These are phyloP conservation scores for Strigamia maritima DNA, from an alignment of 2,888 invertebrate species.

Conservation along the genomic window DNA sequence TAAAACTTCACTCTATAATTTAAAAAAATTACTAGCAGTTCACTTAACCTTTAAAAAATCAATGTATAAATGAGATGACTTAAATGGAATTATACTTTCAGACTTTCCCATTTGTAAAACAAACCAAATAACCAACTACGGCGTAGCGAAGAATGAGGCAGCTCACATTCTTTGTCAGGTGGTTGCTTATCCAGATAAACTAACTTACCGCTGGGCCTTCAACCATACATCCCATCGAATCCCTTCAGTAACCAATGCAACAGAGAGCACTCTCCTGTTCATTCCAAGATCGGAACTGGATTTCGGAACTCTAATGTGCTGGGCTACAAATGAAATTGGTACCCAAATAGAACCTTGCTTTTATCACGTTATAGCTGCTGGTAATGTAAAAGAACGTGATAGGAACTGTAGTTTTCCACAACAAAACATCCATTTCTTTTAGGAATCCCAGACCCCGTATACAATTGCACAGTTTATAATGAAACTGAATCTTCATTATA, in stretches of 20 bases:
- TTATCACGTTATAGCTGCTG: conserved; percentile 46
- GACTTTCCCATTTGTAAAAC: not conserved
- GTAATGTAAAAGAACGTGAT: conserved; percentile 32
- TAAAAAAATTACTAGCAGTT: not conserved
- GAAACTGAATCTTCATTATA: conserved; percentile 80
- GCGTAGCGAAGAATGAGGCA: conserved; percentile 1
- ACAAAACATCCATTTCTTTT: conserved; percentile 43
- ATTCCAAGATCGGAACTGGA: conserved; percentile 46
- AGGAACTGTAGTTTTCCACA: not conserved
- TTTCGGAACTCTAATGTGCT: conserved; percentile 46
- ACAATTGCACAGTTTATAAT: conserved; percentile 83
- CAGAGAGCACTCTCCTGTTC: conserved; percentile 45
- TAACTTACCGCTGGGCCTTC: conserved; percentile 89
- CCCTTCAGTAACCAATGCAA: conserved; percentile 41
- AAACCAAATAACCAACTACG: conserved; percentile 22
- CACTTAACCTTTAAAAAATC: not conserved
- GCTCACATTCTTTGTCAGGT: conserved; percentile 28
- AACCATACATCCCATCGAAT: conserved; percentile 71
- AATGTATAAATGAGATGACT: not conserved
- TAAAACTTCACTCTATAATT: no score
- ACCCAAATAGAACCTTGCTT: conserved; percentile 45
- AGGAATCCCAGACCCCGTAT: conserved; percentile 91
- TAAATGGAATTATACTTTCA: not conserved
- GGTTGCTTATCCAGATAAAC: conserved; percentile 31
- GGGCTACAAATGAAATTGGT: conserved; percentile 46